Percentiles rank a stretch among this genome's conserved stretches.
Evolutionary conservation across 2,113 vertebrate species (phyloP).

Genomic region (Prunella himalayana): DNA sequence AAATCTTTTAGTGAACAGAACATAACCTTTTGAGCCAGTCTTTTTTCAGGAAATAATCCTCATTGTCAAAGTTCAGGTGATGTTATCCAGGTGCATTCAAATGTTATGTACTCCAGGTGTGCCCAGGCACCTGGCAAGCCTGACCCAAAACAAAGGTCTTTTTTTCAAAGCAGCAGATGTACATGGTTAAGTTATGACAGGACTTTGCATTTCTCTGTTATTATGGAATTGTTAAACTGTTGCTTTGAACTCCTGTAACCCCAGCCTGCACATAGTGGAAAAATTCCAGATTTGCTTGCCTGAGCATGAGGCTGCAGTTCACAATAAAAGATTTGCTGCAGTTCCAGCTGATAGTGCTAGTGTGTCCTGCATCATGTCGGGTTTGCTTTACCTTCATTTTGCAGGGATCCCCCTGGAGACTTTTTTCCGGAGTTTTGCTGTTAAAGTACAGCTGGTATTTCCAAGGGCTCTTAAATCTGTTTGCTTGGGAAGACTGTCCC

Average conservation of each 20-base stretch:
- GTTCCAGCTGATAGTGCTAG: neutral
- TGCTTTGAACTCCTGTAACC: conserved; percentile 18
- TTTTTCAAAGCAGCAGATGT: neutral
- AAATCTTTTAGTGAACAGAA: neutral
- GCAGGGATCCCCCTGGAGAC: neutral
- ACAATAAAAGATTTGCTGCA: neutral
- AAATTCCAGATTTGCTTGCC: neutral
- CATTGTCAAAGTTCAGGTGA: neutral
- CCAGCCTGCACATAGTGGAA: neutral
- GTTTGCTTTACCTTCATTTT: neutral
- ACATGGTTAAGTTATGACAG: neutral
- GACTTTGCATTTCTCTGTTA: neutral
- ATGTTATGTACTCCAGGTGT: neutral
- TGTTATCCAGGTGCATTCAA: neutral
- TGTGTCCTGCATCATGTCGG: neutral
- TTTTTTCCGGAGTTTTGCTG: neutral
- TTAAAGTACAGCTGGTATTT: neutral
- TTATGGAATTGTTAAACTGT: neutral
- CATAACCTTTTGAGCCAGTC: neutral
- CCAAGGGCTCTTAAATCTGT: neutral
- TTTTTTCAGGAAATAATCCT: neutral
- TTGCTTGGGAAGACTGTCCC: neutral
- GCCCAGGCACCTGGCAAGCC: neutral
- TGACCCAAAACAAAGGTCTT: neutral
- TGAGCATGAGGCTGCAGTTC: neutral